Percentiles rank a stretch among this genome's conserved stretches.
Evolutionary conservation across 2,888 invertebrate genomes (phyloP).

Genomic region (Taenaris catops): DNA sequence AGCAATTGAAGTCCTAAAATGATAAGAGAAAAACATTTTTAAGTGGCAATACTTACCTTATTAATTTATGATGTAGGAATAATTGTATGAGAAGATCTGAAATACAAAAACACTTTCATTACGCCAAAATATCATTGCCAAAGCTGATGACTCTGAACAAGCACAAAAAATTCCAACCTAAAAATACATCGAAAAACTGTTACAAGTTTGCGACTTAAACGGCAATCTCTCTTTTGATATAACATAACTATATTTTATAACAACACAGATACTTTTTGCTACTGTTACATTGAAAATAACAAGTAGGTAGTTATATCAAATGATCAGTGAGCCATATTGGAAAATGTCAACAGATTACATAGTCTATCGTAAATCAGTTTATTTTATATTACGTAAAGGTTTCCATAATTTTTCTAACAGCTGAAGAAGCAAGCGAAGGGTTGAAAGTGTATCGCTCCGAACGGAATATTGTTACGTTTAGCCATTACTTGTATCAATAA

Average conservation of each 20-base stretch:
- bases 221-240: neutral
- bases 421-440: slow-evolving; percentile 12
- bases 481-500: slow-evolving; percentile 20
- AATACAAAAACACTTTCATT: no score
- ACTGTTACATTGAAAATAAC: no score
- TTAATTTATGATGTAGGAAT: slow-evolving; percentile 17
- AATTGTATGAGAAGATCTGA: slow-evolving; percentile 18
- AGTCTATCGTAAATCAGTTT: slow-evolving; percentile 5
- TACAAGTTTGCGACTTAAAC: neutral
- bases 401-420: slow-evolving; percentile 11
- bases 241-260: neutral
- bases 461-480: slow-evolving; percentile 17
- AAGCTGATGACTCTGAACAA: no score
- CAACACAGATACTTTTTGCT: no score
- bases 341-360: slow-evolving; percentile 48
- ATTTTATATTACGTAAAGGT: slow-evolving; percentile 17
- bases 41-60: slow-evolving; percentile 22
- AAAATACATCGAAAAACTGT: neutral
- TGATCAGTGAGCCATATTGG: slow-evolving; percentile 59
- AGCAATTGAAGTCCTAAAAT: no score
- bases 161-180: slow-evolving; percentile 13
- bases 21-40: no score
- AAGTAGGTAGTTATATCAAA: neutral
- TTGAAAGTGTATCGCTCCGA: no score
- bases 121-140: no score